Evolutionary conservation across 2,797 vertebrate species (phyloP).

Genomic region (Pantherophis alleghaniensis): DNA sequence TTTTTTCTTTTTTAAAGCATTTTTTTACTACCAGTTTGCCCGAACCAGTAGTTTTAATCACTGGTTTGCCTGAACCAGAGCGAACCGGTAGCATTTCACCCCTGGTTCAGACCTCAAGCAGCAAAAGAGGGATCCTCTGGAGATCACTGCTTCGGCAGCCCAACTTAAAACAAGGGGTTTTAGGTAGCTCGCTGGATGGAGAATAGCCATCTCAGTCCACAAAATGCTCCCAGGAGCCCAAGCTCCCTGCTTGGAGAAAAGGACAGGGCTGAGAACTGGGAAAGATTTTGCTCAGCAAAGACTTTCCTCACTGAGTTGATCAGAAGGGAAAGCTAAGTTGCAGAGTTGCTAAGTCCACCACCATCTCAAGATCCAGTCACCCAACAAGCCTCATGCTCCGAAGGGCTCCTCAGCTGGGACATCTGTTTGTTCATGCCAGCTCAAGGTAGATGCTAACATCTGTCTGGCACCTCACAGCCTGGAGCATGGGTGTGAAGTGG

Average conservation of each 20-base stretch:
- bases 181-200: neutral
- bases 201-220: neutral
- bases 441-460: neutral
- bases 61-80: too few relatives aligned
- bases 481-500: neutral
- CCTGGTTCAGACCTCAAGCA: neutral
- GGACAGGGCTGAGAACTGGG: neutral
- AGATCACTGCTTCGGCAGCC: neutral
- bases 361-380: neutral
- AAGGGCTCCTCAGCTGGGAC: neutral
- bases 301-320: neutral
- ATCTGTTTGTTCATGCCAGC: neutral
- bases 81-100: too few relatives aligned
- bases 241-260: neutral
- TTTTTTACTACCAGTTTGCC: too few relatives aligned
- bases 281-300: neutral
- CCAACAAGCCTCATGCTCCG: neutral
- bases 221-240: neutral
- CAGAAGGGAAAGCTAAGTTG: neutral
- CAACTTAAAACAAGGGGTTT: neutral
- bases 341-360: neutral
- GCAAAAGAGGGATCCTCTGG: neutral
- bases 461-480: neutral
- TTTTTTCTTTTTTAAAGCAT: too few relatives aligned
- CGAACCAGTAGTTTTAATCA: too few relatives aligned